These are phyloP conservation scores for Listronotus oregonensis DNA, from an alignment of 1,140 invertebrate species.

Conservation along the genomic window DNA sequence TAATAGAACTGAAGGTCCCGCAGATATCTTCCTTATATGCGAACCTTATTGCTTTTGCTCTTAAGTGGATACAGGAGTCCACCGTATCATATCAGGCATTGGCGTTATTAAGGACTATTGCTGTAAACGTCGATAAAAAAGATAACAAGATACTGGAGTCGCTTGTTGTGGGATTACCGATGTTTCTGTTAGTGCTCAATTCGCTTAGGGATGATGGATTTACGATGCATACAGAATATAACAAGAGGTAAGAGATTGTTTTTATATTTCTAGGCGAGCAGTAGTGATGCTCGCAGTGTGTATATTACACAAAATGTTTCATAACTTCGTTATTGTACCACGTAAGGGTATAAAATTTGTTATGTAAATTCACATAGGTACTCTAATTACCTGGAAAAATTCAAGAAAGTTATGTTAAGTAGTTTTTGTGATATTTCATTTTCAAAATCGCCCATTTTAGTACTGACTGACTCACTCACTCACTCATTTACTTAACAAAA, in stretches of 20 bases:
- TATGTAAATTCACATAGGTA: too few species aligned
- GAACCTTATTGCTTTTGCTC: conserved; percentile 54
- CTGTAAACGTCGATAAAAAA: conserved; percentile 38
- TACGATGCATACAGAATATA: conserved; percentile 37
- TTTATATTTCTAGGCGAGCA: too few species aligned
- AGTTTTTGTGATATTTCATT: too few species aligned
- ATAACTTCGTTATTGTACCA: too few species aligned
- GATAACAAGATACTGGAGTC: conserved; percentile 39
- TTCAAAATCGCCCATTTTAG: too few species aligned
- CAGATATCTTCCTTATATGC: conserved; percentile 55
- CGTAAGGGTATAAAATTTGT: too few species aligned
- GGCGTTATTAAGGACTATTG: conserved; percentile 44
- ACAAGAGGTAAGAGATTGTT: conserved; percentile 35
- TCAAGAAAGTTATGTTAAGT: too few species aligned
- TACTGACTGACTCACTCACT: too few species aligned
- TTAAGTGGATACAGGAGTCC: conserved; percentile 57
- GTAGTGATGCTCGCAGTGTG: too few species aligned
- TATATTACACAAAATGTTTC: too few species aligned
- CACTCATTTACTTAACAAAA: too few species aligned
- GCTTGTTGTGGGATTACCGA: conserved; percentile 36
- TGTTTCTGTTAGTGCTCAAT: conserved; percentile 45
- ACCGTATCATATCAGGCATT: conserved; percentile 46
- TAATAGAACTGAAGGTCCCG: conserved; percentile 57
- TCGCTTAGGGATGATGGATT: conserved; percentile 36
- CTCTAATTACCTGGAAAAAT: too few species aligned